Base-by-base conservation (phyloP, 2,113 vertebrate genomes). In the Forbesichthys agassizii region DNA sequence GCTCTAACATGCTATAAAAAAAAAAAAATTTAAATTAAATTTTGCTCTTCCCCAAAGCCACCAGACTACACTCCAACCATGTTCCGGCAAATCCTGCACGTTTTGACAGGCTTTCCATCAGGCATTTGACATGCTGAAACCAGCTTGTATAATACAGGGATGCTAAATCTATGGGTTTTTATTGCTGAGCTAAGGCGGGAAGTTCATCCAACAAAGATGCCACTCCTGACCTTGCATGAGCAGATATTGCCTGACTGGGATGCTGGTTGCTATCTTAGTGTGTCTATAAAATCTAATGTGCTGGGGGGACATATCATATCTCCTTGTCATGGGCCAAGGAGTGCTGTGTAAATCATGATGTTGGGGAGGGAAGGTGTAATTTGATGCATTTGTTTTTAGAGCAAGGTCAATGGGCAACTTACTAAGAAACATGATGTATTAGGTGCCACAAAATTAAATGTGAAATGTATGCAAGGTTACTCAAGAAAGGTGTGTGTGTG, bases 231-330 rank as follows among this genome's bases (percentile, higher is more conserved):
- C 73, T 78, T 57, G 73, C 48, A 56, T 33, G 52, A 64, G 60
- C 66, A 70, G 48, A 72, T 55, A 3, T 33, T 20, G 53, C 61
- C 33, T 67, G 68, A 78, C 69, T 11, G 79, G 71, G 71, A 77
- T 61, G 68, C 20, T 10, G 7, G 75, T 65, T 69, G 60, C 71
- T 59, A 56, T 51, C 13, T 36, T 47, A 58, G 47, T 47, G 36
- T 7, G 36, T 42, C 36, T 42, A 42, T 42, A 42, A 42, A 42
- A 42, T 42, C 36, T 8, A 5, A 64, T 27, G 27, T 27, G 27
- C 27, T 12, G 1, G 33, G 48, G 47, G 63, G 58, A 48, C 48
- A 18, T 48, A 49, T 69, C 62, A 27, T 27, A 27, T 69, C 69
- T 68, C 48, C 64, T 16, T 68, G 7, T 5, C 57, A 47, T 10